Evolutionary conservation across 2,113 vertebrate species (phyloP), one percentile per base, ranked within the genome.

Genomic region (Cyprinodon brontotheroides): DNA sequence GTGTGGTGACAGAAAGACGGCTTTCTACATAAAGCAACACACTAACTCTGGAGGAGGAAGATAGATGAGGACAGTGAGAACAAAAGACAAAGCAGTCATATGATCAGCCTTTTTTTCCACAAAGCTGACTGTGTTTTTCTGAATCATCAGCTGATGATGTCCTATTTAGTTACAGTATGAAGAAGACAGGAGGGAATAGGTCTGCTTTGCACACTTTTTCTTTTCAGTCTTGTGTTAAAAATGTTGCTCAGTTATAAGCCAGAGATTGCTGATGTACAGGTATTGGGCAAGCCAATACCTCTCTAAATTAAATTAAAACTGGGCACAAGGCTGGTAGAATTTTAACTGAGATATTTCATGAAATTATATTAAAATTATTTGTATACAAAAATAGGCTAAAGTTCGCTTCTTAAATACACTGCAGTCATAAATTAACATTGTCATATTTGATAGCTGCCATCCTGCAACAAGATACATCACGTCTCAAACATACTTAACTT

Each of bases 71-170:
- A 41, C 22, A 68, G 65, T 37, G 69, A 65, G 22, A 70, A 77
- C 68, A 40, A 78, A 50, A 74, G 61, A 82, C 65, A 74, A 64
- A 74, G 86, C 22, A 4, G 62, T 86, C 83, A 67, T 47, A 57
- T 82, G 83, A 85, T 69, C 72, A n/a, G 41, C 43, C 45, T 68
- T n/a, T n/a, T 71, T 47, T 15, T 59, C 66, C 41, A 90, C 89
- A 89, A 87, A 84, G 87, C 77, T 29, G 4, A 0, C 81, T 85
- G 83, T 89, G 87, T 85, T 47, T 36, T 61, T 50, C 15, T 74
- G 36, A 50, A 39, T 53, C 70, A 9, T 89, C 87, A 87, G 48
- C 77, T 89, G 85, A 89, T 43, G 65, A 48, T 72, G 70, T 43
- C 79, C 65, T 61, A 66, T 80, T 73, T 65, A 79, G 50, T 38